A percentile compares a stretch with the other conserved stretches of the same genome.
Evolutionary conservation across 2,113 vertebrate species (phyloP).

Genomic region (Chroicocephalus ridibundus): DNA sequence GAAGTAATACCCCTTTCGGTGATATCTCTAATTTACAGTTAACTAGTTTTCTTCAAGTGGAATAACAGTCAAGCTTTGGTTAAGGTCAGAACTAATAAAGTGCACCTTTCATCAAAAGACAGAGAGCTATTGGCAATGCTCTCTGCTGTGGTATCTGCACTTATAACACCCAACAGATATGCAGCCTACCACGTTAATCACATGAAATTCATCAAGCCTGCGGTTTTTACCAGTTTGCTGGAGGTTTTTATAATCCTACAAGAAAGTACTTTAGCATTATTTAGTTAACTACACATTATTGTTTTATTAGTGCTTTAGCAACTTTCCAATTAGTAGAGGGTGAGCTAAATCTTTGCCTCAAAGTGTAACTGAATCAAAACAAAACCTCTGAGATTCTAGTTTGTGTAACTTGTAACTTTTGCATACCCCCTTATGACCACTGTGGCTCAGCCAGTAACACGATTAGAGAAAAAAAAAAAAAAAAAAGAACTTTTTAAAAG

Average conservation of each 20-base stretch:
- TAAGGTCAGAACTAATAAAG: constrained; percentile 38
- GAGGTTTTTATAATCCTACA: not conserved
- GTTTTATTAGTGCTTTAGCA: not conserved
- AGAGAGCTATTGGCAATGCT: not conserved
- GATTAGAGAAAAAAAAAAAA: not conserved
- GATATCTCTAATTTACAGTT: constrained; percentile 34
- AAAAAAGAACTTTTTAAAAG: not conserved
- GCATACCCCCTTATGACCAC: not conserved
- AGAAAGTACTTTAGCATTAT: not conserved
- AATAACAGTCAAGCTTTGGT: not conserved
- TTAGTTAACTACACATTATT: not conserved
- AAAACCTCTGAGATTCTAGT: not conserved
- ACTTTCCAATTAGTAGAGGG: not conserved
- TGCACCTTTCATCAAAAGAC: constrained; percentile 7
- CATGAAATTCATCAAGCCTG: not conserved
- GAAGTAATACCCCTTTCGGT: constrained; percentile 18
- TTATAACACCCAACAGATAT: not conserved
- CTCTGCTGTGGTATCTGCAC: not conserved
- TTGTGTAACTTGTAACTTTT: not conserved
- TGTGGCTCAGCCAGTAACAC: not conserved
- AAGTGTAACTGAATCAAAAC: not conserved
- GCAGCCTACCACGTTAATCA: not conserved
- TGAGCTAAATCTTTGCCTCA: not conserved
- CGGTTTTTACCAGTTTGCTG: not conserved
- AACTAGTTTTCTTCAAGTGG: constrained; percentile 28